A percentile compares a stretch with the other conserved stretches of the same genome.
phyloP scores from a whole-genome alignment of 1,140 invertebrate genomes.

The Bombus breviceps region DNA sequence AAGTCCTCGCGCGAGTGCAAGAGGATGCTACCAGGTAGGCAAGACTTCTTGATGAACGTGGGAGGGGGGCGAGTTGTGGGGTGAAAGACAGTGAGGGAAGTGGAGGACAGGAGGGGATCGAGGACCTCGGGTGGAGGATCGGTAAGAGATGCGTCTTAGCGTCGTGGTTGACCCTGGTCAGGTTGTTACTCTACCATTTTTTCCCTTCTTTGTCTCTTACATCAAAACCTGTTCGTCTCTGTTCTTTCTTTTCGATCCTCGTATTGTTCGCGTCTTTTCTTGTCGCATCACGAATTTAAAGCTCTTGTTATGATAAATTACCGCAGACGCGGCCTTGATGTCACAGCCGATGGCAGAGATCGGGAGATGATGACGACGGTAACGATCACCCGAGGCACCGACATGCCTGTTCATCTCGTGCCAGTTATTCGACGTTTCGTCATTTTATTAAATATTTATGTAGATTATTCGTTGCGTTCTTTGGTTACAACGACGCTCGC shows the following conservation, averaged over 20 bases:
- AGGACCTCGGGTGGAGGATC: slow-evolving; percentile 20
- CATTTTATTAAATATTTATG: slow-evolving; percentile 38
- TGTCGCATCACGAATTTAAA: slow-evolving; percentile 11
- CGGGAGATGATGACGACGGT: slow-evolving; percentile 29
- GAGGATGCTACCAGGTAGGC: slow-evolving; percentile 74
- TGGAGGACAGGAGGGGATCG: slow-evolving; percentile 34
- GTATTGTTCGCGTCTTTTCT: background rate
- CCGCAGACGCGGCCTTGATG: slow-evolving; percentile 55
- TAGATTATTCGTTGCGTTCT: slow-evolving; percentile 9
- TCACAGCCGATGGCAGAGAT: slow-evolving; percentile 56
- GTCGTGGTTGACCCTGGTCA: slow-evolving; percentile 67
- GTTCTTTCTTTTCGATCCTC: background rate
- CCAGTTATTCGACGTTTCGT: slow-evolving; percentile 5
- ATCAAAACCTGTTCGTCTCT: background rate
- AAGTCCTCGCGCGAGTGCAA: slow-evolving; percentile 76
- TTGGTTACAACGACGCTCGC: background rate
- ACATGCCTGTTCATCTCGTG: slow-evolving; percentile 7
- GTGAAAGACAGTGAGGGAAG: background rate
- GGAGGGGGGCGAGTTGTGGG: slow-evolving; percentile 52
- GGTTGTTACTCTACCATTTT: slow-evolving; percentile 18
- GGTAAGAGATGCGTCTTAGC: slow-evolving; percentile 40
- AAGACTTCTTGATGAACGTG: slow-evolving; percentile 70
- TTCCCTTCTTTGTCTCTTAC: background rate
- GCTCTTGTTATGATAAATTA: slow-evolving; percentile 53
- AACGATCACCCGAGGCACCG: slow-evolving; percentile 25